Percentiles rank a stretch among this genome's conserved stretches.
Evolutionary conservation across 2,888 invertebrate species (phyloP).

Genomic region (Boloria selene): DNA sequence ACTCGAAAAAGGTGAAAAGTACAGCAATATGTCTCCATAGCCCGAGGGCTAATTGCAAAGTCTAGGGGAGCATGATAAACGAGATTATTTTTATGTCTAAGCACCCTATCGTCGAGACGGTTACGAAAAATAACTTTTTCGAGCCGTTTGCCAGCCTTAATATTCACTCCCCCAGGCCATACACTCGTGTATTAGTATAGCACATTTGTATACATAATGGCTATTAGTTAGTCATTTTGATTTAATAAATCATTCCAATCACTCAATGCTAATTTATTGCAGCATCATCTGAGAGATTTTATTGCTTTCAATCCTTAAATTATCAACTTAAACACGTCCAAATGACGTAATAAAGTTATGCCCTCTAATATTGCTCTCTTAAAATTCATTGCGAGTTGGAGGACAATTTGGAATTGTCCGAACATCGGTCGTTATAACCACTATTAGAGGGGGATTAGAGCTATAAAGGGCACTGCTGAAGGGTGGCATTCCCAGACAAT

Average conservation of each 20-base stretch:
- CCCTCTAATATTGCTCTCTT: constrained; percentile 34
- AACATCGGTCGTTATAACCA: constrained; percentile 39
- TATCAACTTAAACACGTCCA: constrained; percentile 29
- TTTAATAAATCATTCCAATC: constrained; percentile 9
- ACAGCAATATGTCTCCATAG: constrained; percentile 43
- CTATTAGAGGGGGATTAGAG: constrained; percentile 39
- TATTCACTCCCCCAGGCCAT: constrained; percentile 12
- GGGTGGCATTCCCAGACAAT: constrained; percentile 27
- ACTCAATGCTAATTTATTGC: constrained; percentile 16
- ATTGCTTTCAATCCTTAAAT: constrained; percentile 26
- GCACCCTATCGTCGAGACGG: constrained; percentile 29
- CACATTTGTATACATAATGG: background rate
- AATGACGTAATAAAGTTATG: constrained; percentile 36
- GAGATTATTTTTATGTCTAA: constrained; percentile 43
- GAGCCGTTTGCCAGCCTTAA: constrained; percentile 28
- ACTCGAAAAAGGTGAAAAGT: constrained; percentile 43
- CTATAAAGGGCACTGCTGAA: constrained; percentile 32
- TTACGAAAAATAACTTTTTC: constrained; percentile 23
- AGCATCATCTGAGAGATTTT: constrained; percentile 23
- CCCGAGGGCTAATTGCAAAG: constrained; percentile 40
- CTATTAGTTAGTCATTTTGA: constrained; percentile 12
- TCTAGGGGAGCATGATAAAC: constrained; percentile 42
- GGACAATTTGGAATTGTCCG: constrained; percentile 38
- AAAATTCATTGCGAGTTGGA: constrained; percentile 40
- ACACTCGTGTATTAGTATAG: constrained; percentile 3